Conservation (phyloP, 2,888 invertebrate species). For the Orchesella flavescens region DNA sequence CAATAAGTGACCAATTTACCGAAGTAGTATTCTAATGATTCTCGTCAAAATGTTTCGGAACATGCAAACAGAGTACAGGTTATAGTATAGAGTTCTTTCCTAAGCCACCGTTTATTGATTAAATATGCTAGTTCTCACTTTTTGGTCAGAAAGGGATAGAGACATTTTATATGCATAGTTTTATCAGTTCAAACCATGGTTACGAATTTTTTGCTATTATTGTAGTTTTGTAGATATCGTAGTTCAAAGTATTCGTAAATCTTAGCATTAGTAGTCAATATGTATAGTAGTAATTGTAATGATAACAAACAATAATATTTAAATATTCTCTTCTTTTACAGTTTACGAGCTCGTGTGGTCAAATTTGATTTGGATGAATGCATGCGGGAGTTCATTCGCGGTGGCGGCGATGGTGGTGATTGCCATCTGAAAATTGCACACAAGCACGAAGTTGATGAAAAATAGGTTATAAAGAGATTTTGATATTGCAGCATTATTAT, state of each 20-base stretch:
- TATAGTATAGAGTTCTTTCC: no score
- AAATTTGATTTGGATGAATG: constrained; percentile 71
- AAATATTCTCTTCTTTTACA: constrained; percentile 64
- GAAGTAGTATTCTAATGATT: no score
- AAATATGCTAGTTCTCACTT: constrained; percentile 41
- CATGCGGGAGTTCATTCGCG: constrained; percentile 69
- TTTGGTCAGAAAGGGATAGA: constrained; percentile 49
- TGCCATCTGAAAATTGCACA: constrained; percentile 69
- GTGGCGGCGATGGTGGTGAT: constrained; percentile 72
- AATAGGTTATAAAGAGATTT: no score
- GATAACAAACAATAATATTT: constrained; percentile 36
- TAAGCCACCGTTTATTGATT: background rate
- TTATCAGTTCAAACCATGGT: constrained; percentile 57
- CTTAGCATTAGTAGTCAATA: background rate
- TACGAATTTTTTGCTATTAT: constrained; percentile 21
- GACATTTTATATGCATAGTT: constrained; percentile 13
- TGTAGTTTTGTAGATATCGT: constrained; percentile 6
- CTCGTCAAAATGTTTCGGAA: no score
- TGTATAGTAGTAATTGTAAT: background rate
- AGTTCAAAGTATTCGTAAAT: background rate
- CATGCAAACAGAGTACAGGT: no score
- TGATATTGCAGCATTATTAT: no score
- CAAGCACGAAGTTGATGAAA: background rate
- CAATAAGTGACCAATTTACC: no score
- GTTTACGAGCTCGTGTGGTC: constrained; percentile 70